These are phyloP conservation scores for Lophochroa leadbeateri DNA, from an alignment of 2,113 vertebrate species.

Conservation along the genomic window DNA sequence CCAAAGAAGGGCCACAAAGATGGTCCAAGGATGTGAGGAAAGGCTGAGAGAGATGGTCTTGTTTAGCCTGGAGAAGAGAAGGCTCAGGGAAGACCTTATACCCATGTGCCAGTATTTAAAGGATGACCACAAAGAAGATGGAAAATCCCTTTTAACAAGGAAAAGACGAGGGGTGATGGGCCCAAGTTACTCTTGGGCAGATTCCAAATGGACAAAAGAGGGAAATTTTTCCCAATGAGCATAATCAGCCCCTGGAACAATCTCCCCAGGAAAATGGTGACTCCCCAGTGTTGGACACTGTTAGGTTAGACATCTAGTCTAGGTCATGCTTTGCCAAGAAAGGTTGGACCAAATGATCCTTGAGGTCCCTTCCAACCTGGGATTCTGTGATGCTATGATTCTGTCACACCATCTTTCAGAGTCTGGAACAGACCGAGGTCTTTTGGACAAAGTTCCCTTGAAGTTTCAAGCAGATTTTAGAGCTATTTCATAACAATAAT, in stretches of 20 bases:
- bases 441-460: not conserved
- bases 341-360: not conserved
- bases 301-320: not conserved
- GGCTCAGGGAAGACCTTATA: not conserved
- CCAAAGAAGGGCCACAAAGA: not conserved
- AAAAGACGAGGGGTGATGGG: not conserved
- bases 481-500: not conserved
- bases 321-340: not conserved
- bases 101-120: not conserved
- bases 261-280: not conserved
- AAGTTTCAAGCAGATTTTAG: not conserved
- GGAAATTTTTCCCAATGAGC: not conserved
- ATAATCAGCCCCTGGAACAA: not conserved
- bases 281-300: not conserved
- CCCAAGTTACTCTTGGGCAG: not conserved
- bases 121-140: not conserved
- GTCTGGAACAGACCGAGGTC: not conserved
- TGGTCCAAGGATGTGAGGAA: not conserved
- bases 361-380: not conserved
- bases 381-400: not conserved
- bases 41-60: not conserved
- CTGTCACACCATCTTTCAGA: not conserved
- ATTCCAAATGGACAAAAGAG: not conserved
- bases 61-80: not conserved
- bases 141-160: not conserved